Evolutionary conservation across 2,113 vertebrate species (phyloP).

Genomic region (Anas platyrhynchos): DNA sequence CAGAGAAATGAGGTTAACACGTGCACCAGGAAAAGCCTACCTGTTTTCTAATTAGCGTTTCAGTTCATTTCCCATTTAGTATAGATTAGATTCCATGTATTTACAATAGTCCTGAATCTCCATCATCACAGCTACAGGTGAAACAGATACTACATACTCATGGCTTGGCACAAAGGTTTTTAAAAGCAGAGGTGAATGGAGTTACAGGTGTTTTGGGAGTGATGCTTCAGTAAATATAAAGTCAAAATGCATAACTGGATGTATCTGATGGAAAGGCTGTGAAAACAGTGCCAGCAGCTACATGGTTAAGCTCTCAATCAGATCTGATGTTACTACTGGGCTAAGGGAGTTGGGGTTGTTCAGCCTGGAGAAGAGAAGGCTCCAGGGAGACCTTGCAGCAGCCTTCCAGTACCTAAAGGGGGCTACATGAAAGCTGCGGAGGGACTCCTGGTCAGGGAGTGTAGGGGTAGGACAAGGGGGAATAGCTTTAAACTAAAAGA

Average conservation of each 20-base stretch:
- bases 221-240: not conserved
- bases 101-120: not conserved
- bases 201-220: not conserved
- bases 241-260: not conserved
- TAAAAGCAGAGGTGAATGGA: not conserved
- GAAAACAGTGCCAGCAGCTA: not conserved
- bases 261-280: not conserved
- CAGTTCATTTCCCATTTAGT: not conserved
- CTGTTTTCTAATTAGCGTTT: not conserved
- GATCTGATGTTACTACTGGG: not conserved
- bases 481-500: too few species aligned
- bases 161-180: not conserved
- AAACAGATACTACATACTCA: not conserved
- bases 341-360: too few species aligned
- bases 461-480: too few species aligned
- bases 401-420: too few species aligned
- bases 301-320: not conserved
- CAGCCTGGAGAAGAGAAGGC: too few species aligned
- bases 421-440: too few species aligned
- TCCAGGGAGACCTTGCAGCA: too few species aligned
- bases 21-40: not conserved
- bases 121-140: not conserved
- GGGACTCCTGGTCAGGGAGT: too few species aligned
- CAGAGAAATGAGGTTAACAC: slow-evolving; percentile 26
- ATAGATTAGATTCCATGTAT: not conserved